Conservation (phyloP, 1,140 invertebrate species). For the Tribolium castaneum region DNA sequence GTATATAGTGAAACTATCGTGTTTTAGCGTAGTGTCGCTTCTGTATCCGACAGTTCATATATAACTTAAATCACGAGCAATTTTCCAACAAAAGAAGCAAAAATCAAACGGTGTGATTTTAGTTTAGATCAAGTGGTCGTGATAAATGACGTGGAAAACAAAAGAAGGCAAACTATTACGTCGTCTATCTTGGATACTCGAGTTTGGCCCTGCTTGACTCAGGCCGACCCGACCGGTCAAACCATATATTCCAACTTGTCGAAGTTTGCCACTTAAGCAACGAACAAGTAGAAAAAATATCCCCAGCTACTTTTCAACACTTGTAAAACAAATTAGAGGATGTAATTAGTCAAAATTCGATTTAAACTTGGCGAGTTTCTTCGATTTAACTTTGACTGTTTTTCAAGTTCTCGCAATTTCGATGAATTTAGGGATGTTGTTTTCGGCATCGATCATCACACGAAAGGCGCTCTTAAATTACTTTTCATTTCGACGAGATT, state of each 20-base stretch:
- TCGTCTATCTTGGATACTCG: conserved; percentile 41
- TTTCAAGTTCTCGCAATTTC: conserved; percentile 22
- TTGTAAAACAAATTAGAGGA: conserved; percentile 36
- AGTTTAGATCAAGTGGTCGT: conserved; percentile 38
- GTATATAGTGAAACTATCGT: not conserved
- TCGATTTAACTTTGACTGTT: conserved; percentile 10
- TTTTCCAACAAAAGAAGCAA: conserved; percentile 39
- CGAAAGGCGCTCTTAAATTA: not conserved
- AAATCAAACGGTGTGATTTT: conserved; percentile 41
- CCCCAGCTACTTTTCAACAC: conserved; percentile 14
- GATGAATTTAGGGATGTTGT: conserved; percentile 16
- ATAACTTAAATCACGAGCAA: conserved; percentile 27
- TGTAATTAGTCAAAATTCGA: conserved; percentile 41
- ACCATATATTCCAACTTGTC: conserved; percentile 38
- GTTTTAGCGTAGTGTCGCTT: not conserved
- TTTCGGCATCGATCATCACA: not conserved
- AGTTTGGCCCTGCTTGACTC: conserved; percentile 34
- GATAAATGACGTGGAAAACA: conserved; percentile 46
- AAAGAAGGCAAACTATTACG: conserved; percentile 47
- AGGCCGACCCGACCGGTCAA: conserved; percentile 27
- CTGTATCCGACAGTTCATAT: conserved; percentile 33
- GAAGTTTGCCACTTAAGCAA: conserved; percentile 37
- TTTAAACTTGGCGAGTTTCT: conserved; percentile 21
- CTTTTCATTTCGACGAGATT: not conserved
- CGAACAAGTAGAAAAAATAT: conserved; percentile 8